These are phyloP conservation scores for Zygaena filipendulae DNA, from an alignment of 2,888 invertebrate genomes.

Conservation along the genomic window DNA sequence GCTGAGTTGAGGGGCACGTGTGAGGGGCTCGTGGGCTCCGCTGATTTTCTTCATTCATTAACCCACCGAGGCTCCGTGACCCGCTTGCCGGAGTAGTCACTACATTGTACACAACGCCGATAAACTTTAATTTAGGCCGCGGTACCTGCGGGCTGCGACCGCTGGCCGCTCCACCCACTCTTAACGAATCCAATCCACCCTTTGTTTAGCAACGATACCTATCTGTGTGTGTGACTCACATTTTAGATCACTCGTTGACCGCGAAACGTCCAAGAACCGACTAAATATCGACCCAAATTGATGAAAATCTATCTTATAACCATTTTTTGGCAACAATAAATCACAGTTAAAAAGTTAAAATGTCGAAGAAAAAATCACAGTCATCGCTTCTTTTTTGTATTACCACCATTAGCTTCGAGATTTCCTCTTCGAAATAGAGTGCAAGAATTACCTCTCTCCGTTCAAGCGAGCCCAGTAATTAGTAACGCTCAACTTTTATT, in stretches of 20 bases:
- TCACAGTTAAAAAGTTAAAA: constrained; percentile 45
- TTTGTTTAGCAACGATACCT: constrained; percentile 56
- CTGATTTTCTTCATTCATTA: constrained; percentile 65
- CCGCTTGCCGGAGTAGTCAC: constrained; percentile 42
- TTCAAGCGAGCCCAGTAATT: constrained; percentile 60
- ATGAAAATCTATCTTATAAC: constrained; percentile 21
- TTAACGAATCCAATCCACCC: constrained; percentile 47
- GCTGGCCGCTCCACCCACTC: constrained; percentile 36
- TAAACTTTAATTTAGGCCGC: constrained; percentile 57
- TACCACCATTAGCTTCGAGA: constrained; percentile 65
- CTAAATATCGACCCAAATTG: constrained; percentile 17
- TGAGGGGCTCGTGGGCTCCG: constrained; percentile 40
- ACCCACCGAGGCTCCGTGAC: constrained; percentile 46
- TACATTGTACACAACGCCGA: constrained; percentile 43
- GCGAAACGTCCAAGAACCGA: constrained; percentile 21
- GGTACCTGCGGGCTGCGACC: constrained; percentile 48
- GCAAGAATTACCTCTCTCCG: constrained; percentile 64
- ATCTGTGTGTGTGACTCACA: constrained; percentile 50
- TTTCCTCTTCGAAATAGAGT: constrained; percentile 61
- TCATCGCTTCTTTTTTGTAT: constrained; percentile 65
- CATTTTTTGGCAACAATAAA: constrained; percentile 43
- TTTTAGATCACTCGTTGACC: constrained; percentile 31
- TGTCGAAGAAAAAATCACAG: constrained; percentile 56
- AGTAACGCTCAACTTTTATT: constrained; percentile 69
- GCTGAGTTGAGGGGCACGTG: constrained; percentile 34